A percentile compares a stretch with the other conserved stretches of the same genome.
Evolutionary conservation across 2,113 vertebrate genomes (phyloP).

Genomic region (Phocoena sinus): DNA sequence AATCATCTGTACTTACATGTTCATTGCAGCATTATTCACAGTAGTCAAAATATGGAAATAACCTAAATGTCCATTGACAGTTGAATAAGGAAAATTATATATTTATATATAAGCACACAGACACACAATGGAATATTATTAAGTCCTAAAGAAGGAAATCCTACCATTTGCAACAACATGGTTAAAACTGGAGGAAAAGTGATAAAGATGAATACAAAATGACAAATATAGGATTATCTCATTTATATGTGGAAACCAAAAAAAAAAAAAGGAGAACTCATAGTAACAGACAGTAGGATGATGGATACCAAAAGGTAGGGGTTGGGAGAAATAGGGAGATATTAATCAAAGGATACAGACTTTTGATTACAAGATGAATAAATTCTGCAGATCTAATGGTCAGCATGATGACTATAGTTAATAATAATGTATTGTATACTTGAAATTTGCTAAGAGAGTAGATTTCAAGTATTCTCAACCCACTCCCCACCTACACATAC

Average conservation of each 20-base stretch:
- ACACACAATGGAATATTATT: background rate
- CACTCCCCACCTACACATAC: background rate
- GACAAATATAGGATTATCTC: background rate
- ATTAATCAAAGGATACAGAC: background rate
- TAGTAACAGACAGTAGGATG: background rate
- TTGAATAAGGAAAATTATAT: too few relatives aligned
- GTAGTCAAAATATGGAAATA: background rate
- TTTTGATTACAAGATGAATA: background rate
- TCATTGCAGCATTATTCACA: too few relatives aligned
- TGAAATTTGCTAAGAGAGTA: background rate
- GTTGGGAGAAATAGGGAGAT: background rate
- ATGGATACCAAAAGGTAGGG: background rate
- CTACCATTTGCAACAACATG: background rate
- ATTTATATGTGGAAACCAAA: background rate
- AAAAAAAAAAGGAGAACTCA: background rate
- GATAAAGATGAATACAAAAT: background rate
- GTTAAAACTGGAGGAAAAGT: background rate
- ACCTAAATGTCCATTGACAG: background rate
- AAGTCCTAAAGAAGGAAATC: background rate
- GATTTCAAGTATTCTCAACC: background rate
- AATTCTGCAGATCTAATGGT: background rate
- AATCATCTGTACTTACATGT: too few relatives aligned
- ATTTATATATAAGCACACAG: too few relatives aligned
- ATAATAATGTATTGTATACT: background rate
- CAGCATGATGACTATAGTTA: background rate